Evolutionary conservation across 2,797 vertebrate genomes (phyloP).

Genomic region (Pangasius djambal): DNA sequence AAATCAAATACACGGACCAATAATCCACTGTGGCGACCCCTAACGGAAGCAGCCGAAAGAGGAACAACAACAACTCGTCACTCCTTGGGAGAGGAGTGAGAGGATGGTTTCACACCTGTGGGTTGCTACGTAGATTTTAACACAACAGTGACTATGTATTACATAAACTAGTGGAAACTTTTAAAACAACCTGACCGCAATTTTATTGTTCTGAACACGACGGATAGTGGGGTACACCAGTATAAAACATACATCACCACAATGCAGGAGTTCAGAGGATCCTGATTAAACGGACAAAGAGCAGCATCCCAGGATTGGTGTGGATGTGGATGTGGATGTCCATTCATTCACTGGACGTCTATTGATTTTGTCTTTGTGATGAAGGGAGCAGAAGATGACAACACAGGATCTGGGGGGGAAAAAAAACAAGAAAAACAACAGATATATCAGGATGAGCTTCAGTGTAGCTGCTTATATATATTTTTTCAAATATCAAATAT

Average conservation of each 20-base stretch:
- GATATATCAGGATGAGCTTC: not conserved
- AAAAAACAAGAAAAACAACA: not conserved
- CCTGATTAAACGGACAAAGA: not conserved
- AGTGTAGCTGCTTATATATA: not conserved
- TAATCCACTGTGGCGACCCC: no score
- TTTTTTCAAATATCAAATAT: not conserved
- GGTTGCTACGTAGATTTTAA: not conserved
- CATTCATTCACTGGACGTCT: not conserved
- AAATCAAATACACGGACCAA: no score
- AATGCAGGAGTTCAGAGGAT: slow-evolving; percentile 4
- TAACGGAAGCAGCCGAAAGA: no score
- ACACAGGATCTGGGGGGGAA: not conserved
- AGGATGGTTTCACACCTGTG: not conserved
- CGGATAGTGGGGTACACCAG: not conserved
- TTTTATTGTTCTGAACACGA: not conserved
- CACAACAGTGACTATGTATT: no score
- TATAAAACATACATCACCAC: slow-evolving; percentile 14
- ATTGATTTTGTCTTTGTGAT: not conserved
- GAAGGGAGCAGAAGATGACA: not conserved
- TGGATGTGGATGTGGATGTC: not conserved
- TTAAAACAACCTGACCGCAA: not conserved
- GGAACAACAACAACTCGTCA: no score
- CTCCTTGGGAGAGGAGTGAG: not conserved
- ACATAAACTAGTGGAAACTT: not conserved
- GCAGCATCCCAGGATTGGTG: not conserved